phyloP scores from a whole-genome alignment of 1,140 invertebrate species.

The Mamestra configurata region DNA sequence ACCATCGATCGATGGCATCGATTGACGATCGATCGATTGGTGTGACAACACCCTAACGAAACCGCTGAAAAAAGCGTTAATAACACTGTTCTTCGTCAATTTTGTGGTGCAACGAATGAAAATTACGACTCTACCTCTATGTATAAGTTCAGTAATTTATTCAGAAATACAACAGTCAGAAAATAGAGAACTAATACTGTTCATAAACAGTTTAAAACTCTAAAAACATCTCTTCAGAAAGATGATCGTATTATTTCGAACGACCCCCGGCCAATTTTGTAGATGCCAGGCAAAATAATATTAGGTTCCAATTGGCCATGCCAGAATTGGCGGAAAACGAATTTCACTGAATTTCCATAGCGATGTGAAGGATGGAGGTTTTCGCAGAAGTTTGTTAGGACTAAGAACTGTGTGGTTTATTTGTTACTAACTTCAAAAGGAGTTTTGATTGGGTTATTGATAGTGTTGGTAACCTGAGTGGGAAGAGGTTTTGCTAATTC shows the following conservation, averaged over 20 bases:
- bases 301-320: not conserved
- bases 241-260: not conserved
- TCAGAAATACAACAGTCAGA: no score
- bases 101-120: no score
- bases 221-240: not conserved
- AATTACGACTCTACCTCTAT: no score
- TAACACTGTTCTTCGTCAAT: no score
- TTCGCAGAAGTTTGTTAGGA: not conserved
- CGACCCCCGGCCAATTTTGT: not conserved
- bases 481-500: no score
- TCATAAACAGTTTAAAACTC: not conserved
- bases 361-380: not conserved
- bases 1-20: no score
- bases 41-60: no score
- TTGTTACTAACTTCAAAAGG: not conserved
- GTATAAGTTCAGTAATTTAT: no score
- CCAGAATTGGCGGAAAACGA: constrained; percentile 16
- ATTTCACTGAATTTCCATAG: constrained; percentile 19
- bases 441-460: not conserved
- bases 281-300: not conserved
- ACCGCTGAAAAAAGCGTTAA: no score
- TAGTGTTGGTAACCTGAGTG: not conserved
- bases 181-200: no score
- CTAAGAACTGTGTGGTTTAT: not conserved
- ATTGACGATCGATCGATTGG: no score